A percentile compares a stretch with the other conserved stretches of the same genome.
These are phyloP conservation scores for Ypsolopha scabrella DNA, from an alignment of 2,888 invertebrate genomes.

Conservation along the genomic window DNA sequence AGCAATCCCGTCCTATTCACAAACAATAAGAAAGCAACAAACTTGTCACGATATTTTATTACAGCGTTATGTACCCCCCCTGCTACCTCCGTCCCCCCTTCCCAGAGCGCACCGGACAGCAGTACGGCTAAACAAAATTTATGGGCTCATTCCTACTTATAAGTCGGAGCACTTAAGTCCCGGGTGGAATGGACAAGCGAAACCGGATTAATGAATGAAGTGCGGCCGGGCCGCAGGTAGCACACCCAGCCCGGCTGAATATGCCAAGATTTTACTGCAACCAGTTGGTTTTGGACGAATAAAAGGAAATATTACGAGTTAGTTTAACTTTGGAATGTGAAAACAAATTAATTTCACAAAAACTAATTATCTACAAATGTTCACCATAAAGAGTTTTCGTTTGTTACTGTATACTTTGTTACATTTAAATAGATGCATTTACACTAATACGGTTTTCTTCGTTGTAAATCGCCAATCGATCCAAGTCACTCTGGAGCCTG, in stretches of 20 bases:
- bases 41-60: no score
- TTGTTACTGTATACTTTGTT: no score
- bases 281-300: background rate
- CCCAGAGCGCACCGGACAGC: background rate
- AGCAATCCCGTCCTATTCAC: no score
- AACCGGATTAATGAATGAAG: constrained; percentile 9
- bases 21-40: no score
- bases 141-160: constrained; percentile 9
- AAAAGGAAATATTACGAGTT: background rate
- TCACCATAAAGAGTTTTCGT: background rate
- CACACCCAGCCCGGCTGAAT: background rate
- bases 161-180: constrained; percentile 9
- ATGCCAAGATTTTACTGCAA: background rate
- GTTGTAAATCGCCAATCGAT: no score
- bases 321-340: background rate
- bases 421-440: no score
- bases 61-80: no score
- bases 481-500: no score
- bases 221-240: background rate
- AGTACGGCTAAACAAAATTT: constrained; percentile 6
- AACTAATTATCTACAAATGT: background rate
- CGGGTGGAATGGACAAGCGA: constrained; percentile 7
- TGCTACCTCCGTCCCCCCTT: background rate
- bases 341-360: background rate
- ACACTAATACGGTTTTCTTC: no score